These are phyloP conservation scores for Sinohyriopsis cumingii DNA, from an alignment of 2,888 invertebrate species.

Conservation along the genomic window DNA sequence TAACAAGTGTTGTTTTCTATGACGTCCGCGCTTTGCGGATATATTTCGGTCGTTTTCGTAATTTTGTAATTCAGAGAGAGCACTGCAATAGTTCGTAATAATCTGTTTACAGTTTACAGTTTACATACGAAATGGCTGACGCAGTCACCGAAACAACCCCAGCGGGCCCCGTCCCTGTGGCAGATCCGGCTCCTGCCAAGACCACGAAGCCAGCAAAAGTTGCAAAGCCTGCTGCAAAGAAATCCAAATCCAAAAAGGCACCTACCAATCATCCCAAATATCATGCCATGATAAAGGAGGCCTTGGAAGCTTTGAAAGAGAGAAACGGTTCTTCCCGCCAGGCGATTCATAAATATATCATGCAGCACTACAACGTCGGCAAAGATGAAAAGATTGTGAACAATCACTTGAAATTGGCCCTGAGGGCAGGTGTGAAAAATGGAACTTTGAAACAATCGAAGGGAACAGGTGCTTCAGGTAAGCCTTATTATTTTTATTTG, in stretches of 20 bases:
- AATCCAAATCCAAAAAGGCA: slow-evolving; percentile 48
- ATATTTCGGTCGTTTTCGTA: too few relatives aligned
- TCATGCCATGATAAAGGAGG: slow-evolving; percentile 72
- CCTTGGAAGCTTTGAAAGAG: slow-evolving; percentile 71
- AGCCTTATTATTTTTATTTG: background rate
- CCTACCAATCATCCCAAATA: slow-evolving; percentile 69
- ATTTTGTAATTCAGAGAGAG: too few relatives aligned
- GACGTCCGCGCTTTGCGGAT: too few relatives aligned
- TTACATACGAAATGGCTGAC: background rate
- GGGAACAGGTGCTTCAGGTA: slow-evolving; percentile 62
- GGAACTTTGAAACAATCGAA: slow-evolving; percentile 70
- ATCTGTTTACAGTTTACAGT: too few relatives aligned
- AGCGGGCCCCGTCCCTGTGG: slow-evolving; percentile 12
- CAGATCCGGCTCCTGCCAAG: slow-evolving; percentile 8
- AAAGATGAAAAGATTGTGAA: slow-evolving; percentile 70
- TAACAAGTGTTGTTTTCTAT: too few relatives aligned
- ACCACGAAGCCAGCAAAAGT: slow-evolving; percentile 28
- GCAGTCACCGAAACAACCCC: slow-evolving; percentile 3
- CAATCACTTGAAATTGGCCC: slow-evolving; percentile 71
- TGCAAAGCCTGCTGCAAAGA: slow-evolving; percentile 31
- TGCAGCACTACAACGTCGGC: slow-evolving; percentile 70
- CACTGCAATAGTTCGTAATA: too few relatives aligned
- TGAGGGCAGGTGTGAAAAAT: slow-evolving; percentile 70
- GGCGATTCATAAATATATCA: slow-evolving; percentile 73
- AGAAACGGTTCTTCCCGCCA: slow-evolving; percentile 73